These are phyloP conservation scores for Calyptomena viridis DNA, from an alignment of 2,113 vertebrate genomes.

Conservation along the genomic window DNA sequence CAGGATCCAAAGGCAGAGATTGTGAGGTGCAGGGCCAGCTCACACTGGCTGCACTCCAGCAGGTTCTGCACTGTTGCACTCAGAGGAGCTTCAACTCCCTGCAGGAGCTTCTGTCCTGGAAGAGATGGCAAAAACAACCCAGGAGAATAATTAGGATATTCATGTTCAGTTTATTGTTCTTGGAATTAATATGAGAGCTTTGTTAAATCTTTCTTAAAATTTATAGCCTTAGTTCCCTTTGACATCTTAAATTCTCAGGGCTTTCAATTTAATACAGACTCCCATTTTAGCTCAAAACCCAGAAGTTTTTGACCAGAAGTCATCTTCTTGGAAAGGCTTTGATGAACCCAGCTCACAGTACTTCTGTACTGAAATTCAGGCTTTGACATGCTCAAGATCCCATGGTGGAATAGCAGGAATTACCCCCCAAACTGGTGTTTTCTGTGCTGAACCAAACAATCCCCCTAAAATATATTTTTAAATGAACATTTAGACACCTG, in stretches of 20 bases:
- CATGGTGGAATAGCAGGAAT: background rate
- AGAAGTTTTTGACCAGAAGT: background rate
- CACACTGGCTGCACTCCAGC: slow-evolving; percentile 89
- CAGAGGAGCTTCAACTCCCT: slow-evolving; percentile 74
- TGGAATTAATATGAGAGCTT: background rate
- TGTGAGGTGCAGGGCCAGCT: slow-evolving; percentile 82
- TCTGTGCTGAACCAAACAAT: background rate
- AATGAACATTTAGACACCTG: background rate
- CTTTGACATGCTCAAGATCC: background rate
- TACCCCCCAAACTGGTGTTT: background rate
- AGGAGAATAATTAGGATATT: background rate
- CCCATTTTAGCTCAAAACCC: background rate
- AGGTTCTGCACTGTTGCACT: slow-evolving; percentile 82
- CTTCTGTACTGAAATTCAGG: background rate
- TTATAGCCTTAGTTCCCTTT: background rate
- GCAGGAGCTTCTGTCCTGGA: slow-evolving; percentile 76
- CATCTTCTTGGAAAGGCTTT: background rate
- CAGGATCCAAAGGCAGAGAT: slow-evolving; percentile 81
- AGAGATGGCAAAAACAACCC: background rate
- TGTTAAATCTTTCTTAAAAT: background rate
- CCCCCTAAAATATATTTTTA: background rate
- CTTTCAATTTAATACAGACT: background rate
- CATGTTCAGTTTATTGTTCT: background rate
- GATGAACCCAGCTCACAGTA: background rate
- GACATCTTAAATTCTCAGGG: background rate